Evolutionary conservation across 1,140 invertebrate genomes (phyloP).

Genomic region (Leptoteleia sp.): DNA sequence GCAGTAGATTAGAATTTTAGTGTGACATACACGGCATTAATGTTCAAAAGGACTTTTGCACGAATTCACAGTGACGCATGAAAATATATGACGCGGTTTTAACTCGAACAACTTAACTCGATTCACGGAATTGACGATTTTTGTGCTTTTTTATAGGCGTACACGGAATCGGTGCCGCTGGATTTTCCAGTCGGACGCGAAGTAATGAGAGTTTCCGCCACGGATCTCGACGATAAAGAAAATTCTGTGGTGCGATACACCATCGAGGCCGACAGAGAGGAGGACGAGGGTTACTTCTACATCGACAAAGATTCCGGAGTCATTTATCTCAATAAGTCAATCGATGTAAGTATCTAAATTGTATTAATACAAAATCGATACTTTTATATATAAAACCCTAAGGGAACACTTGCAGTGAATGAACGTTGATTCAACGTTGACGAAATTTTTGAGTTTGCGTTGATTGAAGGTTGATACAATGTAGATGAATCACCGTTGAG

Average conservation of each 20-base stretch:
- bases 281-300: slow-evolving; percentile 86
- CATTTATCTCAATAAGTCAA: slow-evolving; percentile 87
- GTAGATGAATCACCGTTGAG: too few species aligned
- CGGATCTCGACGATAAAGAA: slow-evolving; percentile 92
- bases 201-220: slow-evolving; percentile 93
- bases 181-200: slow-evolving; percentile 86
- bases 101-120: background rate
- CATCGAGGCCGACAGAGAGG: slow-evolving; percentile 81
- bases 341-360: slow-evolving; percentile 84
- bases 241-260: slow-evolving; percentile 89
- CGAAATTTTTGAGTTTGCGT: too few species aligned
- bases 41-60: slow-evolving; percentile 15
- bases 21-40: too few species aligned
- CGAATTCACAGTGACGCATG: slow-evolving; percentile 33
- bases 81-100: slow-evolving; percentile 8
- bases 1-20: too few species aligned
- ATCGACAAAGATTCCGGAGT: slow-evolving; percentile 90
- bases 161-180: slow-evolving; percentile 88
- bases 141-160: slow-evolving; percentile 82
- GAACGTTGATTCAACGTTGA: too few species aligned
- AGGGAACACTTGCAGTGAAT: too few species aligned
- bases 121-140: slow-evolving; percentile 11
- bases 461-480: too few species aligned
- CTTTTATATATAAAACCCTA: too few species aligned
- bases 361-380: too few species aligned